Evolutionary conservation across 37 sponge, comb jelly and placozoan species (phyloP), one percentile per base, ranked within the genome.

Genomic region (Crambe crambe): DNA sequence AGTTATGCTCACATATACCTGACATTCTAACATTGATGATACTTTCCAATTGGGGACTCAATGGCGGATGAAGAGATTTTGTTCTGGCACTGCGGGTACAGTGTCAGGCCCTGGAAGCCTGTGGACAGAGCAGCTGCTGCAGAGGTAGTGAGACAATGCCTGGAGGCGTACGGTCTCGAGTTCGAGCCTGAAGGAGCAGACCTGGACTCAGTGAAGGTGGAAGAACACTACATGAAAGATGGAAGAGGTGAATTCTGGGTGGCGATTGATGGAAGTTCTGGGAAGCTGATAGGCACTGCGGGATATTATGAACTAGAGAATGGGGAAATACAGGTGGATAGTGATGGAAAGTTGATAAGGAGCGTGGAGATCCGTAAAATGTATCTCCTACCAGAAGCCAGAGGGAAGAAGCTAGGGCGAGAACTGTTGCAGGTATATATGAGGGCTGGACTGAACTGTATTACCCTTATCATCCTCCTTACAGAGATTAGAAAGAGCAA

Each of bases 171-270:
- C 65, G 89, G 84, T 1, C 41, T 89, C 2, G 56, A 65, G 1
- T 89, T 75, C 73, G 79, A 89, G 60, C 75, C 89, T 10, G 26
- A 83, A 1, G 75, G 79, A 42, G 84, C 72, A 10, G 80, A 83
- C 47, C 32, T 37, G 58, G 89, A 89, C 51, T 73, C 79, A 26
- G 20, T 72, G 37, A 31, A 51, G 8, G 89, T 83, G n/a, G 85
- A 89, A 44, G 75, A 84, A 6, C 61, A 62, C 78, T 83, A 78
- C 35, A 54, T 59, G 4, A 71, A 63, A 20, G 42, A 71, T 1
- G 59, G 51, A 0, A 40, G 67, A 58, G 89, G 89, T 22, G 89
- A 83, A 47, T 78, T 89, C 42, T 89, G 79, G 84, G 89, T 89
- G 8, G 84, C 77, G 29, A 31, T 74, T 42, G 74, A 77, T 32